Percentiles rank a stretch among this genome's conserved stretches.
Conservation (phyloP, 2,888 invertebrate genomes). For the Eledona agricola region DNA sequence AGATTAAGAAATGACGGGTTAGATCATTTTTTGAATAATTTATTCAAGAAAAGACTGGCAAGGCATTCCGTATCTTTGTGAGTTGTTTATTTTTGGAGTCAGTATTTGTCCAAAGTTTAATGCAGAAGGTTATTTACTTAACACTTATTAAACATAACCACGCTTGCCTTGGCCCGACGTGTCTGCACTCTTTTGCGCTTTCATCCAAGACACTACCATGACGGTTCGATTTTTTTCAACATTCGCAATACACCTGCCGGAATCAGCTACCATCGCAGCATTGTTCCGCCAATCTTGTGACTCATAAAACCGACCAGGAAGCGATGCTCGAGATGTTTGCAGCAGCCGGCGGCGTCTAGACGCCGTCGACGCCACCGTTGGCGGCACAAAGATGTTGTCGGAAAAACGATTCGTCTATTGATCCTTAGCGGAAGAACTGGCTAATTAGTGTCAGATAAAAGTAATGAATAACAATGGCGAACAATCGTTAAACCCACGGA, state of each 20-base stretch:
- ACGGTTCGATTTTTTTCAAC: constrained; percentile 15
- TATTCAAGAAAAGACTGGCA: no score
- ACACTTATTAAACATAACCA: not conserved
- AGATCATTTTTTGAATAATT: no score
- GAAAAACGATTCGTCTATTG: not conserved
- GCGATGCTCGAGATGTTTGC: no score
- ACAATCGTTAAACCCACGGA: constrained; percentile 2
- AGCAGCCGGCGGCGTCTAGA: constrained; percentile 25
- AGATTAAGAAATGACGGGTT: no score
- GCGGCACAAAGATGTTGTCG: not conserved
- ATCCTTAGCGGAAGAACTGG: not conserved
- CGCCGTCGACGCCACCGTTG: constrained; percentile 18
- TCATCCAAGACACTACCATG: constrained; percentile 7
- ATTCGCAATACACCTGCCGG: constrained; percentile 19
- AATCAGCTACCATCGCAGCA: constrained; percentile 18
- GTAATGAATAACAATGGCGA: constrained; percentile 2
- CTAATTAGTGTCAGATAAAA: not conserved
- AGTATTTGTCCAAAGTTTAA: constrained; percentile 18
- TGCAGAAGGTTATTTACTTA: constrained; percentile 22
- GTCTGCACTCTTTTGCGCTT: constrained; percentile 6
- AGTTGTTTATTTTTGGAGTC: no score
- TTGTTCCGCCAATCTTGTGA: constrained; percentile 24
- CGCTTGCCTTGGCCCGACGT: constrained; percentile 13
- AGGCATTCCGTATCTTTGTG: no score
- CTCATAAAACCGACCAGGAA: no score